phyloP scores from a whole-genome alignment of 2,888 invertebrate genomes.

The Folsomia manolachei region DNA sequence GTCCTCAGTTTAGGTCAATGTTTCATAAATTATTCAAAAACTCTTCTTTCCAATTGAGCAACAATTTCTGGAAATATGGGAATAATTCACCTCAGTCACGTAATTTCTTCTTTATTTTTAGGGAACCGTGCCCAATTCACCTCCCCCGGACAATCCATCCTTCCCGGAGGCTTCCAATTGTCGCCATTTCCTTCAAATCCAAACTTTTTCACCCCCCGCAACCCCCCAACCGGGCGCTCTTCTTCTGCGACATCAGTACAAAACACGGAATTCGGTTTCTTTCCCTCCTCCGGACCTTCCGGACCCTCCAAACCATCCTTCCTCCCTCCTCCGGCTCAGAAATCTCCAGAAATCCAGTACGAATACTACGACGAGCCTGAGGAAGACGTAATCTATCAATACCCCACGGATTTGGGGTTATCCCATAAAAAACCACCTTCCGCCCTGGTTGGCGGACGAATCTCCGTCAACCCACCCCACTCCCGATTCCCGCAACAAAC shows the following conservation, averaged over 20 bases:
- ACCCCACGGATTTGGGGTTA: conserved; percentile 43
- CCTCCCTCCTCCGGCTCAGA: conserved; percentile 8
- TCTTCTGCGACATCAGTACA: conserved; percentile 13
- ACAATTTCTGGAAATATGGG: too few species aligned
- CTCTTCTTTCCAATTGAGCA: too few species aligned
- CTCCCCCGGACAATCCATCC: neutral
- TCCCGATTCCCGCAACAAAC: neutral
- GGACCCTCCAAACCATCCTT: too few species aligned
- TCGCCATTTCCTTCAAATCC: neutral
- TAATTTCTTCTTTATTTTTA: too few species aligned
- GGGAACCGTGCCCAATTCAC: neutral
- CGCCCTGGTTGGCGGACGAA: neutral
- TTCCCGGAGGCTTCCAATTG: neutral
- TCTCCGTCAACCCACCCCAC: neutral
- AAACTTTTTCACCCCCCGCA: neutral
- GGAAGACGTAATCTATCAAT: conserved; percentile 41
- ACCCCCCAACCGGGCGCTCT: neutral
- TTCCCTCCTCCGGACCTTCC: neutral
- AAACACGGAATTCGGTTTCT: conserved; percentile 25
- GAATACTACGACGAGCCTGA: conserved; percentile 48
- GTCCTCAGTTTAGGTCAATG: too few species aligned
- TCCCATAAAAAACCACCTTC: neutral
- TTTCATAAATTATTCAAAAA: too few species aligned
- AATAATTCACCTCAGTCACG: too few species aligned
- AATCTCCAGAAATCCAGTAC: conserved; percentile 40